Base-by-base conservation (phyloP, 30 jellyfish, hydroid and myxozoan species). In the Hydractinia symbiolongicarpus region DNA sequence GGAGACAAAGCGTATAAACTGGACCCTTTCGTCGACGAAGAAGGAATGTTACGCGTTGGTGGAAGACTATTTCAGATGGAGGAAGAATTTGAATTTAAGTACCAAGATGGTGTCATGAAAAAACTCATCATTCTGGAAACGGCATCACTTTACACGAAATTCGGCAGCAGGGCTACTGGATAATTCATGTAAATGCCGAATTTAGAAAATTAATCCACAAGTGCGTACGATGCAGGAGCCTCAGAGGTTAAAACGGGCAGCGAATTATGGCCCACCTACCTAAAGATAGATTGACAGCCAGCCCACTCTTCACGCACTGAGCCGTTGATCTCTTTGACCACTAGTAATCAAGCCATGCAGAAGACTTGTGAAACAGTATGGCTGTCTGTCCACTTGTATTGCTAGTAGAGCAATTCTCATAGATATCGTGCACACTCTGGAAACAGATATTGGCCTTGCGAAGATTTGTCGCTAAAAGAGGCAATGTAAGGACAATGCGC, bases 391-490 rank as follows among this genome's bases (percentile, higher is more conserved):
- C 67, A 10, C 58, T 78, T 50, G 80, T 58, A 55, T 77, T 54
- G 79, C 53, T 17, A 54, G 57, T 54, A 21, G 85, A 8, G 81
- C 82, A 15, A 55, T 77, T 55, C 85, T 53, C 71, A 54, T 77
- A 51, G 79, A 77, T 58, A 49, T 70, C 44, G 44, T 81, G 49
- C 16, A 61, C 15, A 67, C 89, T 8, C 50, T 81, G 85, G 89
- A 81, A 3, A 81, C 89, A n/a, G 77, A 70, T 81, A 17, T n/a
- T 53, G n/a, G 76, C 62, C 58, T 81, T 81, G 55, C 54, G 78
- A 16, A 53, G 85, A 19, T 81, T 67, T 57, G 55, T 68, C 21
- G 89, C 89, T 21, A 53, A 76, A 50, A 53, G 92, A 73, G 92
- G 92, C 62, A 81, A 56, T 19, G 82, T 66, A 52, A 82, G 53